Evolutionary conservation across 2,113 vertebrate genomes (phyloP).

Genomic region (Psettodes erumei): DNA sequence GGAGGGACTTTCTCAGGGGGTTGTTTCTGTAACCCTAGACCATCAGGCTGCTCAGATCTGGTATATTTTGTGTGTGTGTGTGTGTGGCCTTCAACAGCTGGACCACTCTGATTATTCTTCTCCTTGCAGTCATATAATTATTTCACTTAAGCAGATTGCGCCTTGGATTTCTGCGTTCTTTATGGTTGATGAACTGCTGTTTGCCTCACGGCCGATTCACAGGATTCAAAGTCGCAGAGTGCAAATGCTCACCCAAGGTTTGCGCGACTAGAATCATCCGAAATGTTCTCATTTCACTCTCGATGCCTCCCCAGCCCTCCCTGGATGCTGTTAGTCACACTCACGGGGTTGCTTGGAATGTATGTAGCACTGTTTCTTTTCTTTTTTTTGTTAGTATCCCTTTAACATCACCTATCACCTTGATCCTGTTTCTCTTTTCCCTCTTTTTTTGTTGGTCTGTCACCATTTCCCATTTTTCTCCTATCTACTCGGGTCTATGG

Average conservation of each 20-base stretch:
- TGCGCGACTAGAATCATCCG: constrained; percentile 38
- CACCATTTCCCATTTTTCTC: constrained; percentile 66
- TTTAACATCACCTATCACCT: constrained; percentile 75
- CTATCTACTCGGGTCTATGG: constrained; percentile 61
- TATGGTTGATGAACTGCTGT: constrained; percentile 34
- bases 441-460: constrained; percentile 70
- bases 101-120: constrained; percentile 44
- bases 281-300: constrained; percentile 39
- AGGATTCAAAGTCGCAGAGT: constrained; percentile 44
- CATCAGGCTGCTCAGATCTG: constrained; percentile 35
- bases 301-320: constrained; percentile 19
- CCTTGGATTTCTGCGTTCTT: constrained; percentile 38
- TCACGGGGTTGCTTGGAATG: constrained; percentile 61
- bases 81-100: constrained; percentile 56
- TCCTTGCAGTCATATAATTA: constrained; percentile 37
- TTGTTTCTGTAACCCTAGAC: constrained; percentile 54
- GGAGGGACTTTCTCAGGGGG: constrained; percentile 55
- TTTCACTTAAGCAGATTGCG: constrained; percentile 24
- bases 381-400: constrained; percentile 21
- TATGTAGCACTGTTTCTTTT: constrained; percentile 49
- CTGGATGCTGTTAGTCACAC: constrained; percentile 68
- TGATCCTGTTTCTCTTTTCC: constrained; percentile 75
- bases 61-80: constrained; percentile 20
- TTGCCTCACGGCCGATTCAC: constrained; percentile 21
- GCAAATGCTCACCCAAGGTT: constrained; percentile 45